Conservation (phyloP, 2,113 vertebrate genomes). For the Alethe castanea region DNA sequence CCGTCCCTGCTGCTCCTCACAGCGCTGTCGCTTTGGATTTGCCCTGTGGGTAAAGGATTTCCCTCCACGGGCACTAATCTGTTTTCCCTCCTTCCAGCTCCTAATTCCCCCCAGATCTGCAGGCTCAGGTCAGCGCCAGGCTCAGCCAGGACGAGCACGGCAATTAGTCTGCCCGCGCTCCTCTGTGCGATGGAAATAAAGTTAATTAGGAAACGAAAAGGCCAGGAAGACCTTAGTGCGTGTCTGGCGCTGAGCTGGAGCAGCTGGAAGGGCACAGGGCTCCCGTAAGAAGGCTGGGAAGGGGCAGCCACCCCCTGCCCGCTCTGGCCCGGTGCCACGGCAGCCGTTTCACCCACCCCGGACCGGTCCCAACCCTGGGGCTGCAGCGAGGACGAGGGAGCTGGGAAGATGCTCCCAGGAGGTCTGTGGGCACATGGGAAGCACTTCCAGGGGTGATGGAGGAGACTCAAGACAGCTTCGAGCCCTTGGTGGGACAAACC, state of each 20-base stretch:
- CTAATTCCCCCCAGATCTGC: constrained; percentile 15
- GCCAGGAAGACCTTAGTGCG: neutral
- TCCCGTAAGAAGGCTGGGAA: neutral
- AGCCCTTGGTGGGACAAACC: constrained; percentile 64
- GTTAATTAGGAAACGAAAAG: neutral
- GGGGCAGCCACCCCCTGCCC: neutral
- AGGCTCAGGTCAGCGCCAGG: neutral
- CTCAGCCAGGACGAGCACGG: neutral
- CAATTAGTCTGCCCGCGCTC: neutral
- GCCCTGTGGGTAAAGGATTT: neutral
- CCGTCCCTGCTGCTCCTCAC: neutral
- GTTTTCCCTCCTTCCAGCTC: constrained; percentile 32
- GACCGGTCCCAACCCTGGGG: fast-evolving
- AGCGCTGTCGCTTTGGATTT: neutral
- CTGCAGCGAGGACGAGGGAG: neutral
- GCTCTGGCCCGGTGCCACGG: neutral
- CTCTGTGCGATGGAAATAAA: neutral
- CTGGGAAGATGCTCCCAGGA: neutral
- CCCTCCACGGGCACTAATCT: neutral
- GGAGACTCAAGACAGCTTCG: constrained; percentile 65
- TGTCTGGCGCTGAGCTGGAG: neutral
- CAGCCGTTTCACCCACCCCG: fast-evolving
- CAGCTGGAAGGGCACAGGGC: neutral
- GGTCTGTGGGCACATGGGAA: fast-evolving
- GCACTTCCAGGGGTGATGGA: neutral